These are phyloP conservation scores for Aspidoscelis tigris DNA, from an alignment of 2,113 vertebrate species.

Conservation along the genomic window DNA sequence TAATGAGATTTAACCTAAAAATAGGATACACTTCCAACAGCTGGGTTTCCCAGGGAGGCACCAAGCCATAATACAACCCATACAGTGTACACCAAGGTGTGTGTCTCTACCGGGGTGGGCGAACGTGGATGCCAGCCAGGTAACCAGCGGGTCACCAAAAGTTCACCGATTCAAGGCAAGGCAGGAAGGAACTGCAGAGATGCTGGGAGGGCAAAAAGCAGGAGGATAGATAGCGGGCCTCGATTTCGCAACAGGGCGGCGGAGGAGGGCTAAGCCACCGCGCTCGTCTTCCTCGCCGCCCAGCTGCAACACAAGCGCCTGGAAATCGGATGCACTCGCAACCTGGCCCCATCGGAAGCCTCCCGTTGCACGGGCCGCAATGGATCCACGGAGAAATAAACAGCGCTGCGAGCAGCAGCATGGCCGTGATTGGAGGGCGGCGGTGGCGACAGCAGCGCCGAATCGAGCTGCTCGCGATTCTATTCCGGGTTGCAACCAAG, in stretches of 20 bases:
- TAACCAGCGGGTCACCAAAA: slow-evolving; percentile 8
- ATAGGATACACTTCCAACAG: neutral
- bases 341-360: neutral
- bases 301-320: too few relatives aligned
- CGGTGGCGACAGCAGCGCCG: neutral
- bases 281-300: neutral
- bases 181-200: neutral
- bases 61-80: neutral
- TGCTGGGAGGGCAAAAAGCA: neutral
- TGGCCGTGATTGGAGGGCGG: neutral
- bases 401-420: neutral
- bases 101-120: neutral
- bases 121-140: too few relatives aligned
- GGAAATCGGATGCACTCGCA: neutral
- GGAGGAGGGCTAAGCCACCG: neutral
- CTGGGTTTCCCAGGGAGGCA: neutral
- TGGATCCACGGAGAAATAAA: neutral
- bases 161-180: neutral
- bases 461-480: neutral
- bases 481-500: neutral
- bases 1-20: neutral
- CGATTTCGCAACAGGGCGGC: neutral
- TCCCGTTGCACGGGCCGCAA: neutral
- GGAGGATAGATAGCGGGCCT: neutral
- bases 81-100: neutral